Evolutionary conservation across 2,888 invertebrate genomes (phyloP).

Genomic region (Pristionchus japonicus): DNA sequence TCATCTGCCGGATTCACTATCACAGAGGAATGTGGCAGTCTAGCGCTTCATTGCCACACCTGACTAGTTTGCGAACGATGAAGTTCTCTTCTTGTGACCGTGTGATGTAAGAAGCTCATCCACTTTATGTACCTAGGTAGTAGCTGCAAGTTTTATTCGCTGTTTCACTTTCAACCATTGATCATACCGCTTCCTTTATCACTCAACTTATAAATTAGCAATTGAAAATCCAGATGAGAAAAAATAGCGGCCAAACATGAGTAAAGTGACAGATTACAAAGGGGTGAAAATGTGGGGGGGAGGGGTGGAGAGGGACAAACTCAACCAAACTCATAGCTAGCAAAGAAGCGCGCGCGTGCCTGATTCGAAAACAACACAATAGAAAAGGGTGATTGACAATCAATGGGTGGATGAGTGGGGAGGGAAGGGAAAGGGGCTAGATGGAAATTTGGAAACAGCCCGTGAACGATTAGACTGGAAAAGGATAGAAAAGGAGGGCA

Average conservation of each 20-base stretch:
- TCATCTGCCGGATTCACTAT: no score
- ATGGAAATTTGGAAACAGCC: background rate
- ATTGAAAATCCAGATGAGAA: background rate
- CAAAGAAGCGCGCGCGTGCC: background rate
- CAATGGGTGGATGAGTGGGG: no score
- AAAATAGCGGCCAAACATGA: constrained; percentile 6
- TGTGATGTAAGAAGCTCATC: no score
- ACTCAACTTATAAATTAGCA: constrained; percentile 39
- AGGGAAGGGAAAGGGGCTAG: background rate
- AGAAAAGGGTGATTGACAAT: background rate
- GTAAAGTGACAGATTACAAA: constrained; percentile 15
- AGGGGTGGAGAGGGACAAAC: background rate
- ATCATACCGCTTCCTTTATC: constrained; percentile 17
- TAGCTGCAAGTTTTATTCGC: no score
- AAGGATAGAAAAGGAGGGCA: background rate
- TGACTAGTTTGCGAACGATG: no score
- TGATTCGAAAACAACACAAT: constrained; percentile 24
- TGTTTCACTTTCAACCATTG: background rate
- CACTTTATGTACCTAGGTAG: no score
- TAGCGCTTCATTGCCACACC: no score
- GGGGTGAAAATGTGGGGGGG: background rate
- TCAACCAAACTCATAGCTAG: constrained; percentile 24
- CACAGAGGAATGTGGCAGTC: no score
- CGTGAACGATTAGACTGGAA: background rate
- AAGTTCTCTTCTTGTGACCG: no score